Evolutionary conservation across 2,113 vertebrate species (phyloP), one percentile per base, ranked within the genome.

Genomic region (Festucalex cinctus): DNA sequence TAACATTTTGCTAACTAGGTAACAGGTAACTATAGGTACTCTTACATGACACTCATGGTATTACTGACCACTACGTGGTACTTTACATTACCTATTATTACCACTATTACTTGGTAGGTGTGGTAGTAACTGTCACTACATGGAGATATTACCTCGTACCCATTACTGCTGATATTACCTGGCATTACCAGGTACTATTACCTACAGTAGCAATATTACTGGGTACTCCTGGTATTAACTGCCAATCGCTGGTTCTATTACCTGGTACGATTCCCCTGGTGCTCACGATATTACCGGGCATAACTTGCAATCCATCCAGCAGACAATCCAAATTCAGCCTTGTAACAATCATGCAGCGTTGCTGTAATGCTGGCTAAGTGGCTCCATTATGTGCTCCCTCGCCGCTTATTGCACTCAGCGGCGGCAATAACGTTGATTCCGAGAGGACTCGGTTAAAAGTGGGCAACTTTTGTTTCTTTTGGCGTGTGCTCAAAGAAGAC

Each of bases 381-480:
- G 37, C 64, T 61, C 73, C 83, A 83, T 85, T 74, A 84, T 74
- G 70, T 35, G 59, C 75, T 85, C 78, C 79, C 65, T 73, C 12
- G 83, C 75, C 66, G 69, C 71, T 83, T 83, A 69, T 78, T 74
- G 76, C 83, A 76, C 76, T 81, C 66, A 66, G 71, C 74, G 81
- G 73, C 79, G 81, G 78, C 78, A 83, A 85, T 86, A 86, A 84
- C 65, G 74, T 83, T 72, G 79, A 64, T 77, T 80, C 73, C 36
- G 24, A 71, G 75, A 80, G 75, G 79, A 75, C 73, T 82, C 72
- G 81, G 73, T 83, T 88, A 84, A 88, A 86, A 72, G 77, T 83
- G 64, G 75, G 81, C 75, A 87, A 88, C 79, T 84, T 85, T 78
- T 82, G 85, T 76, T 85, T 82, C 77, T 88, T 80, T 75, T 78